Evolutionary conservation across 1,140 invertebrate genomes (phyloP).

Genomic region (Probaryconus sp.): DNA sequence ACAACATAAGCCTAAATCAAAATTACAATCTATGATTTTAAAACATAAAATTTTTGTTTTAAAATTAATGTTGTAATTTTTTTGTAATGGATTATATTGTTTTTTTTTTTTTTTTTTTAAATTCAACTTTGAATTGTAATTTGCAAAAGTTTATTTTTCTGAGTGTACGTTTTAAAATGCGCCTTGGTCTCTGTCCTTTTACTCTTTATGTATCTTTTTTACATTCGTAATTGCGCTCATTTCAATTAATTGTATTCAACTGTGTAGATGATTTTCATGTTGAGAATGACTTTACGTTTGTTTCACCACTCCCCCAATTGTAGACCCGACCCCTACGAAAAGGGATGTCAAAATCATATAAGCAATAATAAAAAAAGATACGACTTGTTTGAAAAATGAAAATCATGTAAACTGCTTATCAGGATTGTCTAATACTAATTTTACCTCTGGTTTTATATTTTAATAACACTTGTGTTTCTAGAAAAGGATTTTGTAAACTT

Average conservation of each 20-base stretch:
- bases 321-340: conserved; percentile 77
- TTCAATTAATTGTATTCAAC: conserved; percentile 63
- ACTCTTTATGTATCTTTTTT: conserved; percentile 54
- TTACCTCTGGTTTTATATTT: not conserved
- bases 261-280: conserved; percentile 76
- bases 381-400: conserved; percentile 3
- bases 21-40: too few relatives aligned
- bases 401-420: conserved; percentile 34
- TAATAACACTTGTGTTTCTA: too few relatives aligned
- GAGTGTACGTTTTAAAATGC: conserved; percentile 31
- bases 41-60: too few relatives aligned
- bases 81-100: too few relatives aligned
- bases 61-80: too few relatives aligned
- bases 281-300: conserved; percentile 72
- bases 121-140: too few relatives aligned
- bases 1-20: too few relatives aligned
- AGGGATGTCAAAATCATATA: conserved; percentile 72
- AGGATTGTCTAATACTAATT: not conserved
- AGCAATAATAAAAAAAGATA: conserved; percentile 9
- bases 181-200: conserved; percentile 36
- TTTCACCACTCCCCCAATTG: conserved; percentile 64
- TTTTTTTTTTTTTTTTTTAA: too few relatives aligned
- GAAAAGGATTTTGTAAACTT: too few relatives aligned
- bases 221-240: conserved; percentile 56
- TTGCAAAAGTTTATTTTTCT: too few relatives aligned